phyloP scores from a whole-genome alignment of 2,888 invertebrate species.

The Sesia bembeciformis region DNA sequence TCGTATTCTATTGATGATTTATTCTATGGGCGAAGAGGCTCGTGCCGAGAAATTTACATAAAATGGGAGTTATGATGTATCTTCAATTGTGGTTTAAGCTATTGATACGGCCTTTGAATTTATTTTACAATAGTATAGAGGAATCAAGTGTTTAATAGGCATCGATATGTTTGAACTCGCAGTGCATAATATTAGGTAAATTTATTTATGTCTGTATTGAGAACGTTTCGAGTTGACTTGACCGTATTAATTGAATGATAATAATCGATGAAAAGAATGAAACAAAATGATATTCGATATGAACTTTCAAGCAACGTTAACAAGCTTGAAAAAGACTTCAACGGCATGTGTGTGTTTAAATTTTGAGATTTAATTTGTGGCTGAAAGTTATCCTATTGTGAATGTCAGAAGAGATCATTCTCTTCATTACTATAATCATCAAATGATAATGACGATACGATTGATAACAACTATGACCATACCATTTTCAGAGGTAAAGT shows the following conservation, averaged over 20 bases:
- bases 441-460: too few species aligned
- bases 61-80: conserved; percentile 5
- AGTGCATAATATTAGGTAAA: background rate
- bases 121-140: background rate
- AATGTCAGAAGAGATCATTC: background rate
- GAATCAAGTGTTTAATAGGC: too few species aligned
- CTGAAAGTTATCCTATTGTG: too few species aligned
- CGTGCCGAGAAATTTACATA: conserved; percentile 39
- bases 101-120: background rate
- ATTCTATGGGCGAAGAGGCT: conserved; percentile 7
- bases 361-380: background rate
- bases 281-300: background rate
- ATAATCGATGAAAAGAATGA: background rate
- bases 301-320: background rate
- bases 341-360: background rate
- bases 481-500: too few species aligned
- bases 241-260: background rate
- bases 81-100: background rate
- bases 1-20: background rate
- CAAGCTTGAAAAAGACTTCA: background rate
- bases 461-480: too few species aligned
- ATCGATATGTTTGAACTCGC: background rate
- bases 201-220: background rate
- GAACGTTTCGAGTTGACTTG: background rate
- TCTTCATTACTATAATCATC: too few species aligned